These are phyloP conservation scores for Microctenopoma lineatum DNA, from an alignment of 2,797 vertebrate genomes.

Conservation along the genomic window DNA sequence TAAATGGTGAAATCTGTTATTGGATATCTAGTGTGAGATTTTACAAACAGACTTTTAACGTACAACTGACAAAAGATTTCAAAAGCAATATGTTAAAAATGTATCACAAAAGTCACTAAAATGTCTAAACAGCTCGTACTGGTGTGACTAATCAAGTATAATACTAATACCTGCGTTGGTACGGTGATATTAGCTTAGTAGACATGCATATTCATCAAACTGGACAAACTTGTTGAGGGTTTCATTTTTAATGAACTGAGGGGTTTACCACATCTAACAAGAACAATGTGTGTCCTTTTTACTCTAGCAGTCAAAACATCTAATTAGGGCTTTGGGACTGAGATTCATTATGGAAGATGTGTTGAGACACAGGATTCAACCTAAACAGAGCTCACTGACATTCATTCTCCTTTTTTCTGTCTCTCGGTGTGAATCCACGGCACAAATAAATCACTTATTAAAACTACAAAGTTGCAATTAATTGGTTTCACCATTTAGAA, in stretches of 20 bases:
- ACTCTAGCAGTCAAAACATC: conserved; percentile 32
- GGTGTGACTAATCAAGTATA: too few species aligned
- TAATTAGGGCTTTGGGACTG: conserved; percentile 51
- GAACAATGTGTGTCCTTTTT: conserved; percentile 13
- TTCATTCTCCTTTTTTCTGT: conserved; percentile 23
- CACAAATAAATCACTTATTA: conserved; percentile 48
- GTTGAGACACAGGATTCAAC: conserved; percentile 36
- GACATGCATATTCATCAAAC: not conserved
- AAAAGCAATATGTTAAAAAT: not conserved
- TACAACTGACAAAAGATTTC: too few species aligned
- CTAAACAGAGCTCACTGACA: conserved; percentile 28
- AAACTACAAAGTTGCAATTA: conserved; percentile 51
- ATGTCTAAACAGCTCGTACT: too few species aligned
- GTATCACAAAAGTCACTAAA: not conserved
- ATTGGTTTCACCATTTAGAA: conserved; percentile 21
- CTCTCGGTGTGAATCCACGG: conserved; percentile 28
- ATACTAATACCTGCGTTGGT: too few species aligned
- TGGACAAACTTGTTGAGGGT: not conserved
- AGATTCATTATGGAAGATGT: conserved; percentile 50
- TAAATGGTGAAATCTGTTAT: too few species aligned
- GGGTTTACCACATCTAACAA: conserved; percentile 9
- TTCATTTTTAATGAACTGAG: conserved; percentile 3
- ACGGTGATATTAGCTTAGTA: too few species aligned
- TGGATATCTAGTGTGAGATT: too few species aligned
- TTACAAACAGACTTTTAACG: too few species aligned